phyloP scores from a whole-genome alignment of 2,888 invertebrate genomes.

The Eutolmus rufibarbis region DNA sequence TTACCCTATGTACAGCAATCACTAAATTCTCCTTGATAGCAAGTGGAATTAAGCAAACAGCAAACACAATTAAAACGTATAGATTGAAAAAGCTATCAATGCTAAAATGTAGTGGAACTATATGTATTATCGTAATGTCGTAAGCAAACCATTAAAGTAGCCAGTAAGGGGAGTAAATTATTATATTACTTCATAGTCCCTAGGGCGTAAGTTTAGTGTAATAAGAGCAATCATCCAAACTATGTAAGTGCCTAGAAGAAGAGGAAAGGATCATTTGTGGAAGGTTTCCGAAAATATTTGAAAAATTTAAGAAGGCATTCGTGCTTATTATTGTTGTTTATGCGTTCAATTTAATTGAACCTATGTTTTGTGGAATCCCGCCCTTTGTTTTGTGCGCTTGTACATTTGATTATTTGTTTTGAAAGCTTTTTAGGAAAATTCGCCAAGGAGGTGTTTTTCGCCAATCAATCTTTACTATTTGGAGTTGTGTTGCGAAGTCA shows the following conservation, averaged over 20 bases:
- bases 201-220: neutral
- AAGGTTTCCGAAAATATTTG: neutral
- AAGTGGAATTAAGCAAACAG: neutral
- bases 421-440: neutral
- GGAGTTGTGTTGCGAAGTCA: neutral
- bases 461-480: too few species aligned
- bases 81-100: neutral
- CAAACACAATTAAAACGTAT: neutral
- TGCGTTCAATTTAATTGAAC: neutral
- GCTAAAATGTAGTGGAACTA: neutral
- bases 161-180: neutral
- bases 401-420: neutral
- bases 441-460: too few species aligned
- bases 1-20: neutral
- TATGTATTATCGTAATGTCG: neutral
- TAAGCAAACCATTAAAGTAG: neutral
- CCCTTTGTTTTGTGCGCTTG: neutral
- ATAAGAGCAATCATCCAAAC: constrained; percentile 18
- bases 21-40: neutral
- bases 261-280: neutral
- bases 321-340: neutral
- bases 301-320: neutral
- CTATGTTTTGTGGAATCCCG: neutral
- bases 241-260: constrained; percentile 30
- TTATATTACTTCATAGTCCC: neutral